These are phyloP conservation scores for Colossoma macropomum DNA, from an alignment of 2,113 vertebrate species.

Conservation along the genomic window DNA sequence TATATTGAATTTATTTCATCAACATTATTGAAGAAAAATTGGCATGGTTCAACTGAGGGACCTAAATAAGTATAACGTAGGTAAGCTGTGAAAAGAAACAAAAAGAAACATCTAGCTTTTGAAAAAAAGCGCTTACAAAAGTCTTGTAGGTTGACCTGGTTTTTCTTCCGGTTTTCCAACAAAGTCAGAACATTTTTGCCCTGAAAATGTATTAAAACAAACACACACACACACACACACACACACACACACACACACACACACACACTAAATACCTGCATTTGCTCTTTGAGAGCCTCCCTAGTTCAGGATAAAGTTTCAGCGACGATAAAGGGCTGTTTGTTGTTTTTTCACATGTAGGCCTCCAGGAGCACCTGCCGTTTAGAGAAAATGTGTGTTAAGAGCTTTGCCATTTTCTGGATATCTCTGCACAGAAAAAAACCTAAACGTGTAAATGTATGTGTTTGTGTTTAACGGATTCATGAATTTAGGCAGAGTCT, in stretches of 20 bases:
- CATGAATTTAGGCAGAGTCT: background rate
- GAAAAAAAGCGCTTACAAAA: too few relatives aligned
- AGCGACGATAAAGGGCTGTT: constrained; percentile 21
- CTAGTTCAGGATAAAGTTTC: constrained; percentile 37
- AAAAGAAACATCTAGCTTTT: too few relatives aligned
- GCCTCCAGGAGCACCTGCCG: background rate
- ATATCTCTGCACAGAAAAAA: background rate
- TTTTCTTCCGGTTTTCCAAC: too few relatives aligned
- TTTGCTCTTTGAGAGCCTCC: background rate
- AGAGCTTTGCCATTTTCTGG: constrained; percentile 15
- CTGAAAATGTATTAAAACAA: background rate
- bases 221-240: background rate
- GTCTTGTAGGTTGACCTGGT: too few relatives aligned
- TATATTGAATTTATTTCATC: too few relatives aligned
- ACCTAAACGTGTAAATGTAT: background rate
- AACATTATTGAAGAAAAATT: too few relatives aligned
- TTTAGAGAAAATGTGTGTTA: background rate
- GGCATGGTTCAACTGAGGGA: too few relatives aligned
- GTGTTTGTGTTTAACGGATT: constrained; percentile 13
- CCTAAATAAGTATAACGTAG: too few relatives aligned
- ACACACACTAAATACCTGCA: background rate
- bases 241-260: constrained; percentile 5
- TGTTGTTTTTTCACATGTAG: background rate
- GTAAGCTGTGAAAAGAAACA: too few relatives aligned
- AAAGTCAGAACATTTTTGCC: too few relatives aligned